Evolutionary conservation across 2,797 vertebrate genomes (phyloP), one percentile per base, ranked within the genome.

Genomic region (Glyptemys insculpta): DNA sequence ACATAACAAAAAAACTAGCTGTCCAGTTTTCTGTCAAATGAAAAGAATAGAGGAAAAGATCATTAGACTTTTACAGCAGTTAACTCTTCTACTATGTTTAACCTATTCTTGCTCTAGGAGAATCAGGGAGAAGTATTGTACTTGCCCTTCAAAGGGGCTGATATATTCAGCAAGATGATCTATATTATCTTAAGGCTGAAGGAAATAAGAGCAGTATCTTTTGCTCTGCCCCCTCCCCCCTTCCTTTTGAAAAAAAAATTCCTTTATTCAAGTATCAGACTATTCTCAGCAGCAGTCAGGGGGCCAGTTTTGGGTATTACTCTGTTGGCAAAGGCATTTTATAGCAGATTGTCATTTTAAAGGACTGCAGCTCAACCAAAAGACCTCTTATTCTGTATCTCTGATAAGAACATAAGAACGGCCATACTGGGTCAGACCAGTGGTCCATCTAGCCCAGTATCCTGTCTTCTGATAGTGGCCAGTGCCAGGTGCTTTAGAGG

Each of bases 301-400:
- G 94, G 94, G 93, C 95, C 90, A 56, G 93, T 94, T 62, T 96
- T 92, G 90, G 91, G 79, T 96, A 72, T 90, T 95, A 86, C 94
- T 96, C 96, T 88, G 94, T 95, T 97, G 95, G 90, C 92, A 95
- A 86, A 85, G 88, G 68, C 81, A 81, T 95, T 88, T 93, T 88
- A 95, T 93, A 50, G 50, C 50, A 50, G 50, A 50, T 50, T 50
- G 14, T 50, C 50, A 50, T 50, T 50, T 50, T 50, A 50, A 50
- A 50, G 50, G 50, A 50, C 50, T 50, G 50, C 14, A 50, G 50
- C 50, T 50, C 50, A 96, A 93, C 85, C 83, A 91, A 79, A 86
- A 96, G 91, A 90, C 16, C 56, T 88, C 85, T 88, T 95, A 91
- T 86, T 79, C 83, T 27, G 47, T 76, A 89, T 95, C 21, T 37